phyloP scores from a whole-genome alignment of 2,113 vertebrate genomes.

The Coryphaenoides rupestris region DNA sequence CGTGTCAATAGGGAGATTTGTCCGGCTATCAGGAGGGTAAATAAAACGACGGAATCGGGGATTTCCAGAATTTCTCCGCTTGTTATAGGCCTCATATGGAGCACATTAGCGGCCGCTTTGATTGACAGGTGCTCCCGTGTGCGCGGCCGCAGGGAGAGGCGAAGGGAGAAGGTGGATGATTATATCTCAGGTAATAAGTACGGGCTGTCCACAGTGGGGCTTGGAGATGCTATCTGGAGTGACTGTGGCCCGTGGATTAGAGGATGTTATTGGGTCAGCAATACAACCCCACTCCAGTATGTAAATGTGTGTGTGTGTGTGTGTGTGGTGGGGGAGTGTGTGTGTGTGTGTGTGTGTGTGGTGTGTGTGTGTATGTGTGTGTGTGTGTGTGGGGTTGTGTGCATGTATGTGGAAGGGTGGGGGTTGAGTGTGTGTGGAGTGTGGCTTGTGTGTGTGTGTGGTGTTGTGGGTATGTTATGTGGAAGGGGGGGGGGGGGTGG shows the following conservation, averaged over 20 bases:
- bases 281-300: constrained; percentile 14
- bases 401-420: too few species aligned
- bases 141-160: constrained; percentile 58
- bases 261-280: constrained; percentile 45
- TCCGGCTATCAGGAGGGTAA: constrained; percentile 67
- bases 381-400: too few species aligned
- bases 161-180: constrained; percentile 64
- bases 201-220: constrained; percentile 57
- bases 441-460: not conserved
- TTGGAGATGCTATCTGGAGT: constrained; percentile 56
- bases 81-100: constrained; percentile 66
- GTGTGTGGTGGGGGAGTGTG: constrained; percentile 16
- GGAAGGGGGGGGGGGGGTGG: too few species aligned
- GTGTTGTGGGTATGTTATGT: not conserved
- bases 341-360: constrained; percentile 9
- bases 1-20: constrained; percentile 71
- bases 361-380: not conserved
- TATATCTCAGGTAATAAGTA: constrained; percentile 72
- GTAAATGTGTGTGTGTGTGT: constrained; percentile 17
- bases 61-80: constrained; percentile 66
- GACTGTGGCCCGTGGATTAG: constrained; percentile 53
- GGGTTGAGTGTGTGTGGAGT: not conserved
- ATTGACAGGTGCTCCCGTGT: constrained; percentile 73
- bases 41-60: constrained; percentile 66
- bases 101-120: constrained; percentile 62